Base-by-base conservation (phyloP, 2,113 vertebrate genomes). In the Osmerus eperlanus region DNA sequence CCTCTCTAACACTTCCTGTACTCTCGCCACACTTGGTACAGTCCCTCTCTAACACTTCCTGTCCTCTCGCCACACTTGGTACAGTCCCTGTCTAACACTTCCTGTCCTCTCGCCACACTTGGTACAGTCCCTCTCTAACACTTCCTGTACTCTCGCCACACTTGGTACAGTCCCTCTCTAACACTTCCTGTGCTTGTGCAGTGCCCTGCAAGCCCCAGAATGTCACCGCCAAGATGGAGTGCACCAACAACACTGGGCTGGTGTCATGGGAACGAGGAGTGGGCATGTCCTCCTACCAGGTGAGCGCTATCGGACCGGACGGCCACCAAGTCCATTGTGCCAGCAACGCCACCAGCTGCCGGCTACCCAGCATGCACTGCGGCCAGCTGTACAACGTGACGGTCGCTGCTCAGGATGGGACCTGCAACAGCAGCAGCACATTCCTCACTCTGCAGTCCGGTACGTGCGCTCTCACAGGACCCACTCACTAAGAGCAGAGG, bases 311-410 rank as follows among this genome's bases (percentile, higher is more conserved):
- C 0, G 87, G 88, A 28, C 77, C 79, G 0, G 71, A 89, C 9
- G 91, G 91, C 19, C 78, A 92, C 77, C 67, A 11, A 23, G 36
- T 51, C 3, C 32, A 67, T 18, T 93, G 92, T 52, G 5, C 28
- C 68, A 90, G 77, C 76, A 73, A 14, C 2, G 1, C 13, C 71
- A 71, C 62, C 58, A 83, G 69, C 54, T 93, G 92, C 66, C 32
- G 70, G 32, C 79, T 93, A 51, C 70, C 72, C 23, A 67, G 11
- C 68, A 73, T 93, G 84, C 82, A 88, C 11, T 93, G 92, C 15
- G 91, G 92, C 47, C 90, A 92, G 71, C 67, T 65, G 6, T 93
- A 93, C 80, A 91, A 90, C 74, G 47, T 93, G 69, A 91, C 90
- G 1, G 72, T 92, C 51, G 88, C 84, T 5, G 88, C 87, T 25